Percentiles rank a stretch among this genome's conserved stretches.
phyloP scores from a whole-genome alignment of 2,797 vertebrate species.

The Pampus argenteus region DNA sequence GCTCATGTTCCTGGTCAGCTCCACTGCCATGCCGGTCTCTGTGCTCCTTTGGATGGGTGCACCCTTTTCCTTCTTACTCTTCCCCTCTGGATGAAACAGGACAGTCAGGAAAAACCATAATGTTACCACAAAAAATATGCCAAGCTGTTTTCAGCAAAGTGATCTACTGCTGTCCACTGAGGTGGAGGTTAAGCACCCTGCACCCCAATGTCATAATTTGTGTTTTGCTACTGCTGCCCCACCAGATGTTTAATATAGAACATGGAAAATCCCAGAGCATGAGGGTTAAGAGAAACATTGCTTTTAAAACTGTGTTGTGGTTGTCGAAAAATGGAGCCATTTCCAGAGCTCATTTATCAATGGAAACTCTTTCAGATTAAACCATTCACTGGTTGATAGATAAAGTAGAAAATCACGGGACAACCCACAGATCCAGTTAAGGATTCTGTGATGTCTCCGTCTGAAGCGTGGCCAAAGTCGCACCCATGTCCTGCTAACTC shows the following conservation, averaged over 20 bases:
- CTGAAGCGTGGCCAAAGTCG: constrained; percentile 36
- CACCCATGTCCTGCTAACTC: constrained; percentile 28
- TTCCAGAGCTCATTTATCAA: constrained; percentile 13
- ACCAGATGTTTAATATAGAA: neutral
- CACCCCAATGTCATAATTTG: no score
- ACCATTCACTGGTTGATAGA: neutral
- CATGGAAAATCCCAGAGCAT: neutral
- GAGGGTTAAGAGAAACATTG: neutral
- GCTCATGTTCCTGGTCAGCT: constrained; percentile 93
- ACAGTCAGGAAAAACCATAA: neutral
- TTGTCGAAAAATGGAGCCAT: neutral
- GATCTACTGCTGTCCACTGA: neutral
- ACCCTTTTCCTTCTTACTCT: constrained; percentile 95
- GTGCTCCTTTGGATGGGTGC: constrained; percentile 95
- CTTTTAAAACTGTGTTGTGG: neutral
- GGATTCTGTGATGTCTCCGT: constrained; percentile 18
- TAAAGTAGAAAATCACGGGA: constrained; percentile 4
- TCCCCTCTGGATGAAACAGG: constrained; percentile 84
- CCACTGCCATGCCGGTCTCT: constrained; percentile 97
- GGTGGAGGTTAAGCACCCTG: no score
- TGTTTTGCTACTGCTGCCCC: no score
- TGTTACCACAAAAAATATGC: neutral
- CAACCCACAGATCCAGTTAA: constrained; percentile 1
- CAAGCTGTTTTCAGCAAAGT: no score
- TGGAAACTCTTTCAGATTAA: constrained; percentile 15